These are phyloP conservation scores for Triplophysa rosa DNA, from an alignment of 2,113 vertebrate species.

Conservation along the genomic window DNA sequence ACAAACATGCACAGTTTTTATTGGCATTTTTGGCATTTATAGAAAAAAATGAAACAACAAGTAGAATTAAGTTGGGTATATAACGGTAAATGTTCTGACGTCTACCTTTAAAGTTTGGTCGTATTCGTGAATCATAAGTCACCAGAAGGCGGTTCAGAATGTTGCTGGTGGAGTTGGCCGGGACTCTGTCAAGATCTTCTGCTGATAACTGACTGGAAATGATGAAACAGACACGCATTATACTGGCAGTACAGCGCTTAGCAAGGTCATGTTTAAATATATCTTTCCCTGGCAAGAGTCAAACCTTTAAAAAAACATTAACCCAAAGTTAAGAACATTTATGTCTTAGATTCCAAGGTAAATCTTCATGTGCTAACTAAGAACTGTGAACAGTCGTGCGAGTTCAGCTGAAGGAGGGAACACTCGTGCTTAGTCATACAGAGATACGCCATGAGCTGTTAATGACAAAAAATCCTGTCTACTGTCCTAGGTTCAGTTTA, in stretches of 20 bases:
- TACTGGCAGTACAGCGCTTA: background rate
- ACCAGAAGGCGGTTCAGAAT: conserved; percentile 91
- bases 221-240: conserved; percentile 30
- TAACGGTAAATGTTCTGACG: background rate
- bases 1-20: no score
- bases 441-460: background rate
- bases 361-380: no score
- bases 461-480: background rate
- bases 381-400: background rate
- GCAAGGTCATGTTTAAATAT: background rate
- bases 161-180: conserved; percentile 93
- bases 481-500: background rate
- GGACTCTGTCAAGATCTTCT: conserved; percentile 90
- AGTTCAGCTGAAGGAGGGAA: background rate
- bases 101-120: conserved; percentile 95
- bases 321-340: no score
- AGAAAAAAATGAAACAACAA: background rate
- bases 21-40: background rate
- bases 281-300: background rate
- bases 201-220: conserved; percentile 83
- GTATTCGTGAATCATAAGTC: conserved; percentile 92
- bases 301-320: no score
- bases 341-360: no score
- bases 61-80: background rate
- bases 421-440: conserved; percentile 1